Percentiles rank a stretch among this genome's conserved stretches.
These are phyloP conservation scores for Sebastolobus alascanus DNA, from an alignment of 2,797 vertebrate genomes.

Conservation along the genomic window DNA sequence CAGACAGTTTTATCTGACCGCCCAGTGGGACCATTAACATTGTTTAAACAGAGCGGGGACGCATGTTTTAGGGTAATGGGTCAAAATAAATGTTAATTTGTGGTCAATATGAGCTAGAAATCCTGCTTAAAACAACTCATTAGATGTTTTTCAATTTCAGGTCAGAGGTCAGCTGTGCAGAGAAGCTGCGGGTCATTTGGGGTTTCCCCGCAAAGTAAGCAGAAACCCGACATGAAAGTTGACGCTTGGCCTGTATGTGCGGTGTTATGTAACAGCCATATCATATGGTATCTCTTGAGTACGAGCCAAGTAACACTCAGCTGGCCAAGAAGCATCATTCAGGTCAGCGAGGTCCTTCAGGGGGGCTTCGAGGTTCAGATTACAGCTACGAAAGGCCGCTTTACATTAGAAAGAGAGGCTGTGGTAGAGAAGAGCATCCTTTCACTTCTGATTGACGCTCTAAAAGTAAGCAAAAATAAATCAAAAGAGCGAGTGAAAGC, in stretches of 20 bases:
- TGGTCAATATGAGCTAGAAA: not conserved
- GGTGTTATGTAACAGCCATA: conserved; percentile 44
- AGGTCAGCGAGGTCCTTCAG: not conserved
- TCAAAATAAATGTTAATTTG: conserved; percentile 25
- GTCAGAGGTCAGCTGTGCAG: conserved; percentile 29
- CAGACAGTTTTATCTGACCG: conserved; percentile 34
- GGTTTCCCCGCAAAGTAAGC: conserved; percentile 37
- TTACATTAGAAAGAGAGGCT: not conserved
- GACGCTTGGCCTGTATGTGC: conserved; percentile 12
- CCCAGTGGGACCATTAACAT: conserved; percentile 43
- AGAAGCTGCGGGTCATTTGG: conserved; percentile 27
- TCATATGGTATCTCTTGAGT: conserved; percentile 25
- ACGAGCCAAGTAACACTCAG: conserved; percentile 18
- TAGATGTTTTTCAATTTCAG: not conserved
- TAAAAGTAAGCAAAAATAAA: not conserved
- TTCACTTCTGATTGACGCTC: not conserved
- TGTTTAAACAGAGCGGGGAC: conserved; percentile 24
- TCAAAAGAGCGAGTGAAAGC: not conserved
- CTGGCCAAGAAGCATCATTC: not conserved
- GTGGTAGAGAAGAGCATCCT: not conserved
- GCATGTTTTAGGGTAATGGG: conserved; percentile 20
- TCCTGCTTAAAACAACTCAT: conserved; percentile 1
- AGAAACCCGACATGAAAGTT: conserved; percentile 37
- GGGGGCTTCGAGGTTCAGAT: not conserved
- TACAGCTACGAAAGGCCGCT: not conserved